phyloP scores from a whole-genome alignment of 2,888 invertebrate genomes.

The Bimastos eiseni region DNA sequence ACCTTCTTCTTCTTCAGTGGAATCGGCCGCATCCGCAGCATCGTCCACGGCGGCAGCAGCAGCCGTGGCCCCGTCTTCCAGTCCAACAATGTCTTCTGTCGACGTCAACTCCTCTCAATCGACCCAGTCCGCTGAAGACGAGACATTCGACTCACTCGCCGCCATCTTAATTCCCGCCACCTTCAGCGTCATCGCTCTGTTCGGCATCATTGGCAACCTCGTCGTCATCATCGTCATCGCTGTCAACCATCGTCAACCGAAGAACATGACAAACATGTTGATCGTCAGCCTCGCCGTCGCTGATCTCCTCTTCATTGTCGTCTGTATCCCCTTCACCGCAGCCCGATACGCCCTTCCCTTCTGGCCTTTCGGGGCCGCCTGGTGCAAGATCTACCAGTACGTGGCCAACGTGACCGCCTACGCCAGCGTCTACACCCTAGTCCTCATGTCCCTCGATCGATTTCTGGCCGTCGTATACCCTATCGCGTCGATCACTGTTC shows the following conservation, averaged over 20 bases:
- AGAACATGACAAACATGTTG: slow-evolving; percentile 86
- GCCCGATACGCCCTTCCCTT: slow-evolving; percentile 60
- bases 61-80: background rate
- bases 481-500: slow-evolving; percentile 72
- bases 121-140: background rate
- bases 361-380: slow-evolving; percentile 17
- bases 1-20: background rate
- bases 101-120: background rate
- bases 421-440: slow-evolving; percentile 88
- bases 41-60: background rate
- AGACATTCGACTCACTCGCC: slow-evolving; percentile 30
- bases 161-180: slow-evolving; percentile 66
- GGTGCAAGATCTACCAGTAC: slow-evolving; percentile 79
- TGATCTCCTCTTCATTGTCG: slow-evolving; percentile 85
- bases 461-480: slow-evolving; percentile 93
- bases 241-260: slow-evolving; percentile 68
- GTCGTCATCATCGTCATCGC: slow-evolving; percentile 85
- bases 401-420: slow-evolving; percentile 89
- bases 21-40: background rate
- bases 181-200: slow-evolving; percentile 81
- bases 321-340: slow-evolving; percentile 91
- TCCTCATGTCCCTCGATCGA: slow-evolving; percentile 86
- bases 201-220: slow-evolving; percentile 84
- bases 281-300: slow-evolving; percentile 88
- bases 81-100: background rate